A percentile compares a stretch with the other conserved stretches of the same genome.
Conservation (phyloP, 2,888 invertebrate species). For the Cyclophora albipunctata region DNA sequence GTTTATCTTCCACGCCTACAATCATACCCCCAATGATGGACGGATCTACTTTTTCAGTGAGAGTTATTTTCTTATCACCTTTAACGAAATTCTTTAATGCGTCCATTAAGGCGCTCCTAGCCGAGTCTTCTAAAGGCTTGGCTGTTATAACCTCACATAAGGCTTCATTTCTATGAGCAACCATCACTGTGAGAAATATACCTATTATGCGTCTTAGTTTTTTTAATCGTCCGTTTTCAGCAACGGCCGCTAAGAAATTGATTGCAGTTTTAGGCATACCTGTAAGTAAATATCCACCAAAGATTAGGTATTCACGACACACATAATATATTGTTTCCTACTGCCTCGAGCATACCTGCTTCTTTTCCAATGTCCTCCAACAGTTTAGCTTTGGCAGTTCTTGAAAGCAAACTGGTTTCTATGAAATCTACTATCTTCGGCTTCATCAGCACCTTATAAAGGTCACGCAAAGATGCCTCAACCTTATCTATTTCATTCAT, state of each 20-base stretch:
- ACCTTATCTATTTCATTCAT: conserved; percentile 43
- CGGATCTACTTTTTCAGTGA: conserved; percentile 50
- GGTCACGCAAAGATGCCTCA: conserved; percentile 34
- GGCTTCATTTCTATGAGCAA: conserved; percentile 55
- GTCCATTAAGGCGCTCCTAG: conserved; percentile 33
- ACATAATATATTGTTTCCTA: too few species aligned
- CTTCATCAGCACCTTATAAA: conserved; percentile 38
- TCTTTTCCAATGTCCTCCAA: conserved; percentile 34
- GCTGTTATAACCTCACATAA: conserved; percentile 61
- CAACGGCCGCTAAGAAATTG: conserved; percentile 50
- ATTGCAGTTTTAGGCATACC: conserved; percentile 45
- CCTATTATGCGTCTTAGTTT: conserved; percentile 44
- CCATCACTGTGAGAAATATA: conserved; percentile 49
- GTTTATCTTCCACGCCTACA: conserved; percentile 57
- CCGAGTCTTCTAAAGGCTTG: conserved; percentile 38
- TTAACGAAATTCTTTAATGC: conserved; percentile 46
- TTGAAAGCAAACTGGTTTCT: conserved; percentile 45
- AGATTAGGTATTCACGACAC: too few species aligned
- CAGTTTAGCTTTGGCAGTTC: conserved; percentile 40
- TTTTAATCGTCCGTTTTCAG: conserved; percentile 57
- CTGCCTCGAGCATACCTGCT: conserved; percentile 27
- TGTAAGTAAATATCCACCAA: conserved; percentile 14
- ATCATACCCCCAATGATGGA: conserved; percentile 56
- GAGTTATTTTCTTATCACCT: conserved; percentile 43
- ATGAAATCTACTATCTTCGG: conserved; percentile 49